A percentile compares a stretch with the other conserved stretches of the same genome.
phyloP scores from a whole-genome alignment of 92 coral and sea anemone genomes.

The Desmophyllum pertusum region DNA sequence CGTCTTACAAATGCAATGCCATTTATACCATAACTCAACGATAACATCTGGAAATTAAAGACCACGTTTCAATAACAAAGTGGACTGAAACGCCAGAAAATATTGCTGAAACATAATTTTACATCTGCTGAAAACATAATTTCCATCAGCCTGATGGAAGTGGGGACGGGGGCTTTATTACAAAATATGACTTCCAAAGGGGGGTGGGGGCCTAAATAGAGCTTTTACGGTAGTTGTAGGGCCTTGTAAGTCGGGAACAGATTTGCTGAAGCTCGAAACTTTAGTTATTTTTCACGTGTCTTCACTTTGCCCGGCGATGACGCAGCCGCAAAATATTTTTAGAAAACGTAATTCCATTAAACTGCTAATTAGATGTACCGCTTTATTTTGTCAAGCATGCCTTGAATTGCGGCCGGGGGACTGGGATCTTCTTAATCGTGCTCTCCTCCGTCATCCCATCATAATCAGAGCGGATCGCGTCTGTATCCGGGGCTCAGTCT shows the following conservation, averaged over 20 bases:
- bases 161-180: no score
- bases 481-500: slow-evolving; percentile 98
- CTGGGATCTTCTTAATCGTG: slow-evolving; percentile 87
- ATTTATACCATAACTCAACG: no score
- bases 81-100: no score
- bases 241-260: not conserved
- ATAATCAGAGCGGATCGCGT: slow-evolving; percentile 93
- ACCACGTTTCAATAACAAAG: no score
- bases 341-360: not conserved
- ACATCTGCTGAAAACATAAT: no score
- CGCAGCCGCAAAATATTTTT: not conserved
- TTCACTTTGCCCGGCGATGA: no score
- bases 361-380: not conserved
- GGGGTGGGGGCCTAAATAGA: no score
- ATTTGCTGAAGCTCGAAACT: not conserved
- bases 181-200: no score
- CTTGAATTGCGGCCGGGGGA: slow-evolving; percentile 92
- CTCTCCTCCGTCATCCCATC: slow-evolving; percentile 88
- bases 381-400: slow-evolving; percentile 73
- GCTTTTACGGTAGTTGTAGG: not conserved
- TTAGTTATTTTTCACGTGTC: not conserved
- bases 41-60: no score
- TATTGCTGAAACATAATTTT: no score
- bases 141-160: no score
- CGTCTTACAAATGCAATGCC: no score